Conservation (phyloP, 2,888 invertebrate genomes). For the Heteromurus nitidus region DNA sequence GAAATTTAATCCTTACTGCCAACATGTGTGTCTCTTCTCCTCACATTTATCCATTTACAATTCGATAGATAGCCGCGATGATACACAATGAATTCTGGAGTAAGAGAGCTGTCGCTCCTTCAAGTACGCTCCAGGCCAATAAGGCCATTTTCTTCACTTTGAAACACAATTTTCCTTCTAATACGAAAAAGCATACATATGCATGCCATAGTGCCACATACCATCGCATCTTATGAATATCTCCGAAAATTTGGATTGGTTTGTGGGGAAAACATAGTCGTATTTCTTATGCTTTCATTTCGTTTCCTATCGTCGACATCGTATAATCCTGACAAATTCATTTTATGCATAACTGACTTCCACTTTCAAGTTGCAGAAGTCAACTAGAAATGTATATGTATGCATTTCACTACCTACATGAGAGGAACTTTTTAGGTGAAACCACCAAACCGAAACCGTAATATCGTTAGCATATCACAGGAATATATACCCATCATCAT, state of each 20-base stretch:
- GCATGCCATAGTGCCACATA: no score
- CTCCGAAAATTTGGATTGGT: not conserved
- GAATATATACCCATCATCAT: slow-evolving; percentile 2
- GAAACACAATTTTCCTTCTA: not conserved
- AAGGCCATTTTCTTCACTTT: not conserved
- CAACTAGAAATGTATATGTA: no score
- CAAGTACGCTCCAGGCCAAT: slow-evolving; percentile 5
- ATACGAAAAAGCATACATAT: not conserved
- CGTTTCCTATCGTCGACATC: slow-evolving; percentile 17
- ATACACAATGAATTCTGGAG: no score
- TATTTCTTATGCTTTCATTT: slow-evolving; percentile 14
- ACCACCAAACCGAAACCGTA: slow-evolving; percentile 15
- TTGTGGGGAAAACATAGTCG: not conserved
- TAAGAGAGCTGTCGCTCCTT: no score
- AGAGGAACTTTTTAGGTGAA: not conserved
- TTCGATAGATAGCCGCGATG: slow-evolving; percentile 2
- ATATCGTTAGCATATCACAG: no score
- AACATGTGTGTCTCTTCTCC: not conserved
- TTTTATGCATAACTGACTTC: slow-evolving; percentile 54
- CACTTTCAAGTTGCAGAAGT: slow-evolving; percentile 23
- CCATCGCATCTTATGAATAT: not conserved
- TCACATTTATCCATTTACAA: not conserved
- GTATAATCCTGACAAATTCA: slow-evolving; percentile 44
- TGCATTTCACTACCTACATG: no score
- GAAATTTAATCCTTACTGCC: slow-evolving; percentile 3